Base-by-base conservation (phyloP, 35 echinoderm and acorn worm genomes). In the Heliocidaris tuberculata region DNA sequence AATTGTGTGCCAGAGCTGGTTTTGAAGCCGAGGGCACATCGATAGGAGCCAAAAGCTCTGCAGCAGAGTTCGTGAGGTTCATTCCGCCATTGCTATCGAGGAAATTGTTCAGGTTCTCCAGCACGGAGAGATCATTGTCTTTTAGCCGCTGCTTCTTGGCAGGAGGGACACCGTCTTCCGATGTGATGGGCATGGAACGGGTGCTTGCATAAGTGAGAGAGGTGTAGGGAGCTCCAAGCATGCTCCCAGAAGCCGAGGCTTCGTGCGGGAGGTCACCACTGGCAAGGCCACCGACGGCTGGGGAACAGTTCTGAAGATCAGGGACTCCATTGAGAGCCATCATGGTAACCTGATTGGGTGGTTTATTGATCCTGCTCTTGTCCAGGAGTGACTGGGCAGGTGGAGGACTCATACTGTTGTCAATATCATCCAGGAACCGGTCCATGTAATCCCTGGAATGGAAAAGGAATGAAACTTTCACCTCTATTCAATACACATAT, bases 391-490 rank as follows among this genome's bases (percentile, higher is more conserved):
- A 95, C 32, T 97, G 98, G 49, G 98, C 94, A 59, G 98, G 98
- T 86, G 96, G 96, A 48, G 98, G 98, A 93, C 98, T 97, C 30
- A 96, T 94, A 16, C 96, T 95, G 85, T 94, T 96, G 94, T 99
- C 98, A 13, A 96, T 92, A 93, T 99, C 98, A 94, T 99, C 98
- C 71, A 99, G 48, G 95, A 99, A 99, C 70, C 96, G 93, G 47
- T 97, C 98, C 98, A 99, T 99, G 94, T 99, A 99, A 88, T 99
- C 97, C 50, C 98, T 89, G 32, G 87, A 88, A 94, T 31, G 94
- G 32, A 27, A 95, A 54, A 15, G 49, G 2, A 49, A 86, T 52
- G 48, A 12, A 4, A 49, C 30, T 71, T 48, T 90, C 6, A 19
- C 31, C 88, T 32, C 1, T 8, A 78, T 78, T 21, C 8, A 78